A percentile compares a stretch with the other conserved stretches of the same genome.
These are phyloP conservation scores for Hydropotes inermis DNA, from an alignment of 2,113 vertebrate species.

Conservation along the genomic window DNA sequence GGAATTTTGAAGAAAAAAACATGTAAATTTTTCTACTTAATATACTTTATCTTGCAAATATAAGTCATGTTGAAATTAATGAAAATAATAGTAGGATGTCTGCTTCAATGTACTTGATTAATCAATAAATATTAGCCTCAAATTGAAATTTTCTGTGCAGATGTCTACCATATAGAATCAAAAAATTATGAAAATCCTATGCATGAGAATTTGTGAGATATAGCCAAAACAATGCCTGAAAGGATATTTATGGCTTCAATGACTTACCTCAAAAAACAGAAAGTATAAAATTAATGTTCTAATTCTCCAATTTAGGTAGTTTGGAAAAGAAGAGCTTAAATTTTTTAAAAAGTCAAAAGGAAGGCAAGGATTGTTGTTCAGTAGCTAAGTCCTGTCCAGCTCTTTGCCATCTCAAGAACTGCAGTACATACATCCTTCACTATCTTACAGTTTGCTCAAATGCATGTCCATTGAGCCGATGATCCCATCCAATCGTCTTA, in stretches of 20 bases:
- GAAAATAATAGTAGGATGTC: neutral
- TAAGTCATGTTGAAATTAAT: constrained; percentile 12
- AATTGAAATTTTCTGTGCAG: neutral
- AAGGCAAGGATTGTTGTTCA: neutral
- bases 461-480: neutral
- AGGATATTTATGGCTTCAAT: neutral
- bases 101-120: neutral
- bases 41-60: neutral
- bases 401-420: neutral
- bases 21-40: neutral
- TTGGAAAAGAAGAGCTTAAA: neutral
- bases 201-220: neutral
- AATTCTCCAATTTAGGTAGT: neutral
- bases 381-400: neutral
- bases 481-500: neutral
- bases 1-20: neutral
- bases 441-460: neutral
- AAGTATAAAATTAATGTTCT: neutral
- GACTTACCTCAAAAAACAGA: neutral
- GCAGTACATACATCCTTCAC: neutral
- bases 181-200: neutral
- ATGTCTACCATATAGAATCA: neutral
- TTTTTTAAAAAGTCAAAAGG: neutral
- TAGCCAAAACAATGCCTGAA: neutral
- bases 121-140: neutral